Conservation (phyloP, 2,113 vertebrate genomes). For the Hydrochoerus hydrochaeris region DNA sequence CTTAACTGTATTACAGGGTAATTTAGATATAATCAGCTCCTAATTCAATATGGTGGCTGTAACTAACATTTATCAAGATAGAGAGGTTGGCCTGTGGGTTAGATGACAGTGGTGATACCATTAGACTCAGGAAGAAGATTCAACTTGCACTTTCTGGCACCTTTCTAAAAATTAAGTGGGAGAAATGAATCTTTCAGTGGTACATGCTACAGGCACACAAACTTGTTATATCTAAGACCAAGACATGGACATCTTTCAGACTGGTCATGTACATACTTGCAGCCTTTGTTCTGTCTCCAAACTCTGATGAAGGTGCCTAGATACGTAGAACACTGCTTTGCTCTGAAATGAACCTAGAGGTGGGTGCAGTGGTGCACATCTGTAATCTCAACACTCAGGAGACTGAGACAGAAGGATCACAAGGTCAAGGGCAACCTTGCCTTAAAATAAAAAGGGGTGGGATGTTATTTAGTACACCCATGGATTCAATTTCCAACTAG, state of each 20-base stretch:
- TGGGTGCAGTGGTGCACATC: neutral
- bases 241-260: neutral
- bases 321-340: neutral
- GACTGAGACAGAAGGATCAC: neutral
- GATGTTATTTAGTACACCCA: neutral
- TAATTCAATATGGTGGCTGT: slow-evolving; percentile 74
- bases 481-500: neutral
- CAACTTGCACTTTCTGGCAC: neutral
- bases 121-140: slow-evolving; percentile 44
- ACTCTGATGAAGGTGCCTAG: neutral
- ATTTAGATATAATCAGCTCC: slow-evolving; percentile 75
- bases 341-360: neutral
- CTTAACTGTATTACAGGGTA: slow-evolving; percentile 66
- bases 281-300: neutral
- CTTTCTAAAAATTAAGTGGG: slow-evolving; percentile 51
- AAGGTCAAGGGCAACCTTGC: neutral
- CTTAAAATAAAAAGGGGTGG: neutral
- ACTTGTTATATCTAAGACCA: neutral
- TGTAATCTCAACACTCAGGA: neutral
- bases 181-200: slow-evolving; percentile 21
- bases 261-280: neutral
- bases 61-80: slow-evolving; percentile 64
- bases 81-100: slow-evolving; percentile 37
- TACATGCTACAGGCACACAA: neutral
- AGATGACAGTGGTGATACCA: slow-evolving; percentile 36